Evolutionary conservation across 2,888 invertebrate species (phyloP).

Genomic region (Aleiodes testaceus): DNA sequence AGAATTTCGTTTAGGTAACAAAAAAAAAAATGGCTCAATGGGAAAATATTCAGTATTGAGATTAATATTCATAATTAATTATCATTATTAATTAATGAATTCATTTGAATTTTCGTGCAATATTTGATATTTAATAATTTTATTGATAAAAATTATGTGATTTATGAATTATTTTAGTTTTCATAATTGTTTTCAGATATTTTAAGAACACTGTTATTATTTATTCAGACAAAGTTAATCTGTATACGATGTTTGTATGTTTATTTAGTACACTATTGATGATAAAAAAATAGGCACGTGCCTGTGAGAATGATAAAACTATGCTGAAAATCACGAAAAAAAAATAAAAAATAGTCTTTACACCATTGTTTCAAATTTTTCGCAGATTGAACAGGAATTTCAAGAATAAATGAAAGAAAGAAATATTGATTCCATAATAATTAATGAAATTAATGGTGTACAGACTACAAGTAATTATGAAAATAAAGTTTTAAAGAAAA

Average conservation of each 20-base stretch:
- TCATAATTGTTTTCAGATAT: slow-evolving; percentile 4
- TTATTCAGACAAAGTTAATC: slow-evolving; percentile 12
- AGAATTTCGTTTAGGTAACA: slow-evolving; percentile 14
- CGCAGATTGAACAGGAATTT: not conserved
- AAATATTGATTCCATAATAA: too few species aligned
- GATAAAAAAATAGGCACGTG: slow-evolving; percentile 4
- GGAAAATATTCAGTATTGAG: slow-evolving; percentile 19
- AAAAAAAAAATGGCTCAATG: slow-evolving; percentile 18
- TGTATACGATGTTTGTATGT: slow-evolving; percentile 26
- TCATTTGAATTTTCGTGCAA: slow-evolving; percentile 22
- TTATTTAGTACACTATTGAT: slow-evolving; percentile 13
- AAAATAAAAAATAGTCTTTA: slow-evolving; percentile 6
- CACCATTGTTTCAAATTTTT: slow-evolving; percentile 2
- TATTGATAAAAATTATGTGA: not conserved
- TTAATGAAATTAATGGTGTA: slow-evolving; percentile 2
- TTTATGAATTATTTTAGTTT: slow-evolving; percentile 23
- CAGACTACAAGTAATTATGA: slow-evolving; percentile 17
- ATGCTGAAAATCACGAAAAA: not conserved
- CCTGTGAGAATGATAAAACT: not conserved
- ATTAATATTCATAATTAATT: slow-evolving; percentile 18
- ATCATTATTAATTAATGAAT: slow-evolving; percentile 2
- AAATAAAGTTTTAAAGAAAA: not conserved
- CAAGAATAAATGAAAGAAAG: not conserved
- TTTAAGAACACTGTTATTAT: slow-evolving; percentile 20
- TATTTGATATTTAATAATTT: slow-evolving; percentile 19